Evolutionary conservation across 2,797 vertebrate species (phyloP).

Genomic region (Rallus crepitans): DNA sequence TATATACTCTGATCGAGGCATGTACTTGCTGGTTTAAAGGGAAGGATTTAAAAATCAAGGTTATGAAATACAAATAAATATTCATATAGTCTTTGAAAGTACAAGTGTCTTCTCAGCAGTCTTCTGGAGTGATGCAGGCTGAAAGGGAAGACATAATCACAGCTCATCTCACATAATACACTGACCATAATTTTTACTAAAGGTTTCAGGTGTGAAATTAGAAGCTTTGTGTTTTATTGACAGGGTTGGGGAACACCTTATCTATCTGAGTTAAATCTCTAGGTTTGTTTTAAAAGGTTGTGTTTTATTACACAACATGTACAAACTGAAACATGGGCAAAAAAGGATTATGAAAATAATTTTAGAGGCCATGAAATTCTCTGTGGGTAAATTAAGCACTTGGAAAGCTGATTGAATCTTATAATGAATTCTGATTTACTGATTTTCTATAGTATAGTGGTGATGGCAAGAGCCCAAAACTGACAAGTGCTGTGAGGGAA

Average conservation of each 20-base stretch:
- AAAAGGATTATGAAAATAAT: slow-evolving; percentile 42
- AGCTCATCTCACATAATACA: not conserved
- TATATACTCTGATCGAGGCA: not conserved
- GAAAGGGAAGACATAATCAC: not conserved
- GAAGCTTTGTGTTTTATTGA: not conserved
- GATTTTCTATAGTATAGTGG: slow-evolving; percentile 63
- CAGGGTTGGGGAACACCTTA: not conserved
- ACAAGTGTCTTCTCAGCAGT: not conserved
- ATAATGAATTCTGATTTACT: slow-evolving; percentile 68
- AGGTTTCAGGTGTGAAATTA: not conserved
- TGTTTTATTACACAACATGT: not conserved
- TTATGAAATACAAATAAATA: not conserved
- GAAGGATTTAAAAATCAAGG: not conserved
- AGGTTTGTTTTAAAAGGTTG: not conserved
- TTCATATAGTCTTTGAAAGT: not conserved
- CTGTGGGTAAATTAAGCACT: slow-evolving; percentile 61
- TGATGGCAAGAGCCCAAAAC: slow-evolving; percentile 68
- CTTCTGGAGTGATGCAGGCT: not conserved
- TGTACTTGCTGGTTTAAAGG: not conserved
- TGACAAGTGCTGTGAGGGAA: slow-evolving; percentile 66
- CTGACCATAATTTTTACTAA: not conserved
- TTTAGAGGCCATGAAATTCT: slow-evolving; percentile 39
- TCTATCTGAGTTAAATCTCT: not conserved
- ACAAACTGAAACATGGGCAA: not conserved
- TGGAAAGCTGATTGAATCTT: slow-evolving; percentile 61